Percentiles rank a stretch among this genome's conserved stretches.
phyloP scores from a whole-genome alignment of 2,113 vertebrate genomes.

The Petaurus breviceps region DNA sequence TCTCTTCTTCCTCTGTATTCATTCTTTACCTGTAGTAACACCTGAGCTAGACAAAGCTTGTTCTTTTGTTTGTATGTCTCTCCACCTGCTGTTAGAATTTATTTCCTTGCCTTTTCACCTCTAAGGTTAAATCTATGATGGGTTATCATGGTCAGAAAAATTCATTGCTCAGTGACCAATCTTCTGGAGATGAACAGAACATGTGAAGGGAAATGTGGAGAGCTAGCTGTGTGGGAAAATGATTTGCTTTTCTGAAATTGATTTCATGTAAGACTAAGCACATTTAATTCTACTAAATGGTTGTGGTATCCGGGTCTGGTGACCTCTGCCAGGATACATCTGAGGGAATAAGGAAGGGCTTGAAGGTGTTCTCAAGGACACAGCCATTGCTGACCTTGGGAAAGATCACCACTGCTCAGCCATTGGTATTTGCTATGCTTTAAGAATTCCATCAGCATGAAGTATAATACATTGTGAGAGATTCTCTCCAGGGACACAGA shows the following conservation, averaged over 20 bases:
- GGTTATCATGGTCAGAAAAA: neutral
- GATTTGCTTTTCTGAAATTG: neutral
- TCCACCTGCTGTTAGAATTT: neutral
- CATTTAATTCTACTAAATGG: neutral
- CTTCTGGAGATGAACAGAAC: neutral
- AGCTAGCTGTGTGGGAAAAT: neutral
- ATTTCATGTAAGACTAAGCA: neutral
- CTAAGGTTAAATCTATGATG: neutral
- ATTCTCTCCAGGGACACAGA: neutral
- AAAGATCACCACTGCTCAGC: neutral
- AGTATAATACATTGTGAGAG: neutral
- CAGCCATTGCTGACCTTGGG: neutral
- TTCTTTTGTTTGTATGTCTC: neutral
- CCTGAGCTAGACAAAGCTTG: neutral
- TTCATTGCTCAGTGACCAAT: neutral
- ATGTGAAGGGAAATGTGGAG: neutral
- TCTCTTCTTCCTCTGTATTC: neutral
- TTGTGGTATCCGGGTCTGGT: neutral
- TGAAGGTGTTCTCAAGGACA: neutral
- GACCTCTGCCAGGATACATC: neutral
- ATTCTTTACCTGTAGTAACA: neutral
- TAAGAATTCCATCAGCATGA: neutral
- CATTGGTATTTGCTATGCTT: neutral
- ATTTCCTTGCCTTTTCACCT: neutral
- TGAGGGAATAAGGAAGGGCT: neutral